Conservation (phyloP, 2,113 vertebrate species). For the Catharus minimus region DNA sequence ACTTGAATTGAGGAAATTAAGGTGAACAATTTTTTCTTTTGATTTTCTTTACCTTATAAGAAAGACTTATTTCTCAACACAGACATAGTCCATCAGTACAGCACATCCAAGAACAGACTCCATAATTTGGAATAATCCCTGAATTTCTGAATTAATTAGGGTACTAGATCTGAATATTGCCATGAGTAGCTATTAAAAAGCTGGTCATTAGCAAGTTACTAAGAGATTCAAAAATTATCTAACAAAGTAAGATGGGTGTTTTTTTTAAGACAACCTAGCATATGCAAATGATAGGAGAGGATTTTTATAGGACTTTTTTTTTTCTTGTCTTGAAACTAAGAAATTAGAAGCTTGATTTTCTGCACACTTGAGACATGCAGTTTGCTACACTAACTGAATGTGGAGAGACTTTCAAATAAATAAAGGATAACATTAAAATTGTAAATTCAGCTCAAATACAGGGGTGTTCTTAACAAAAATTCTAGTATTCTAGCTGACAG, state of each 20-base stretch:
- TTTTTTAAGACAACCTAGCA: neutral
- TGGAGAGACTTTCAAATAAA: neutral
- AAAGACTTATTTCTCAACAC: neutral
- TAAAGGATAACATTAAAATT: neutral
- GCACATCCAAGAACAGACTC: neutral
- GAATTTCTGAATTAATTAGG: slow-evolving; percentile 13
- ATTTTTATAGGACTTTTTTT: neutral
- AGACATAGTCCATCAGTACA: neutral
- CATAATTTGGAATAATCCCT: neutral
- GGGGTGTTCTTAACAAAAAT: neutral
- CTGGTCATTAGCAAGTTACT: neutral
- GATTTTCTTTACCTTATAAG: neutral
- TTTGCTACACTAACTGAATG: neutral
- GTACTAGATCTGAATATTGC: neutral
- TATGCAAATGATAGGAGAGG: neutral
- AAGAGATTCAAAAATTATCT: neutral
- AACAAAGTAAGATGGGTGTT: neutral
- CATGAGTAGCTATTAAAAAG: neutral
- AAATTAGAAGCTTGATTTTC: neutral
- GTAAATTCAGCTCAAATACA: neutral
- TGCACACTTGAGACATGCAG: neutral
- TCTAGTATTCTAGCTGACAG: neutral
- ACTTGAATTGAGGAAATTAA: neutral
- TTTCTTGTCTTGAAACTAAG: neutral
- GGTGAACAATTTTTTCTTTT: neutral